These are phyloP conservation scores for Agriopis marginaria DNA, from an alignment of 2,888 invertebrate species.

Conservation along the genomic window DNA sequence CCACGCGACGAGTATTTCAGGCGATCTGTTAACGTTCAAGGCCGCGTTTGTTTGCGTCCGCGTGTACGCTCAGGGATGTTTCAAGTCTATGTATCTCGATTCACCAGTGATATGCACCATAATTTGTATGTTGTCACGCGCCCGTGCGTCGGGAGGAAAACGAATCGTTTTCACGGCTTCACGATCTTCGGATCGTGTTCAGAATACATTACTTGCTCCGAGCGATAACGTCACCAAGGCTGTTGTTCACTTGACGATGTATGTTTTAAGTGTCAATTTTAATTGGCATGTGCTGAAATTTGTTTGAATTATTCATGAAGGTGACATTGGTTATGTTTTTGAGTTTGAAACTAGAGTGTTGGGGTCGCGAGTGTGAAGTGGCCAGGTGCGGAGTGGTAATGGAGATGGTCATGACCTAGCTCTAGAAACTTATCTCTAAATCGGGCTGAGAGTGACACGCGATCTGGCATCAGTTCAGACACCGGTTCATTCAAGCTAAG, in stretches of 20 bases:
- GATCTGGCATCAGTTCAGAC: slow-evolving; percentile 74
- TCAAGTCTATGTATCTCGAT: slow-evolving; percentile 67
- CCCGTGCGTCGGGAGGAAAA: slow-evolving; percentile 60
- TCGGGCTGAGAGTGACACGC: slow-evolving; percentile 65
- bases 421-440: slow-evolving; percentile 63
- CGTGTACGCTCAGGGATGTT: slow-evolving; percentile 63
- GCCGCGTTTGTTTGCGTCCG: slow-evolving; percentile 81
- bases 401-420: slow-evolving; percentile 75
- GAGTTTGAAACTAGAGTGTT: slow-evolving; percentile 33
- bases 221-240: slow-evolving; percentile 66
- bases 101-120: slow-evolving; percentile 57
- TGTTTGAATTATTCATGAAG: slow-evolving; percentile 36
- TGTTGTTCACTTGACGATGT: slow-evolving; percentile 48
- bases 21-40: slow-evolving; percentile 83
- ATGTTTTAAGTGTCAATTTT: slow-evolving; percentile 46
- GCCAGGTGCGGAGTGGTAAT: slow-evolving; percentile 55
- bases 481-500: slow-evolving; percentile 72
- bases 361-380: slow-evolving; percentile 44
- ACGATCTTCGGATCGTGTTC: slow-evolving; percentile 64
- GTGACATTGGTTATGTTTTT: slow-evolving; percentile 38
- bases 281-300: slow-evolving; percentile 37
- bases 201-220: slow-evolving; percentile 61
- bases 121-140: slow-evolving; percentile 60
- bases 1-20: slow-evolving; percentile 81
- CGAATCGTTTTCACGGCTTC: slow-evolving; percentile 74